Percentiles rank a stretch among this genome's conserved stretches.
These are phyloP conservation scores for Muscicapa comitata DNA, from an alignment of 2,797 vertebrate genomes.

Conservation along the genomic window DNA sequence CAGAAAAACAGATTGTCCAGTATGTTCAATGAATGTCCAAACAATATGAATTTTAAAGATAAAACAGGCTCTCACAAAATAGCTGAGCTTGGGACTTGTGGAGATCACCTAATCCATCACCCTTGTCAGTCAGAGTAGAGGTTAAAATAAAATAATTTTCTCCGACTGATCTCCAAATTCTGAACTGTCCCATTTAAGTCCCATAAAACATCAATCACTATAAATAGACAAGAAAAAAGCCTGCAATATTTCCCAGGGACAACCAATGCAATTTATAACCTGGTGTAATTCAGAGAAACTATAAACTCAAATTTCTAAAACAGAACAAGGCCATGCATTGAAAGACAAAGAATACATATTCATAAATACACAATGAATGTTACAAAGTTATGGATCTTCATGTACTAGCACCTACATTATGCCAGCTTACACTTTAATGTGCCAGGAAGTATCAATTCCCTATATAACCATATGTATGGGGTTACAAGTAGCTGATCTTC, in stretches of 20 bases:
- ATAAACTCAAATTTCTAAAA: background rate
- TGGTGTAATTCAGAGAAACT: background rate
- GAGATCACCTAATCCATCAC: accelerated
- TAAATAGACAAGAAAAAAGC: accelerated
- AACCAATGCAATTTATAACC: background rate
- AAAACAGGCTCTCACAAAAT: background rate
- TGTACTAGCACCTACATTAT: background rate
- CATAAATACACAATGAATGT: background rate
- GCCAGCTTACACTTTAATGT: background rate
- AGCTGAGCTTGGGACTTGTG: background rate
- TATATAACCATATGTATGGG: background rate
- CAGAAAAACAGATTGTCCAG: background rate
- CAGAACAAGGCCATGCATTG: background rate
- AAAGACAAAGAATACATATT: background rate
- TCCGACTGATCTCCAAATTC: background rate
- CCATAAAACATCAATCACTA: background rate
- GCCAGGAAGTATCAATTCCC: background rate
- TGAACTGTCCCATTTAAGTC: background rate
- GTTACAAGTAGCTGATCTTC: background rate
- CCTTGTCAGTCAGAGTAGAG: background rate
- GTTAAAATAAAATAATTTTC: background rate
- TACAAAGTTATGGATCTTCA: background rate
- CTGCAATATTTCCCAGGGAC: background rate
- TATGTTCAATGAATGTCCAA: background rate
- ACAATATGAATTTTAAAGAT: background rate